Percentiles rank a stretch among this genome's conserved stretches.
These are phyloP conservation scores for Betta splendens DNA, from an alignment of 2,797 vertebrate genomes.

Conservation along the genomic window DNA sequence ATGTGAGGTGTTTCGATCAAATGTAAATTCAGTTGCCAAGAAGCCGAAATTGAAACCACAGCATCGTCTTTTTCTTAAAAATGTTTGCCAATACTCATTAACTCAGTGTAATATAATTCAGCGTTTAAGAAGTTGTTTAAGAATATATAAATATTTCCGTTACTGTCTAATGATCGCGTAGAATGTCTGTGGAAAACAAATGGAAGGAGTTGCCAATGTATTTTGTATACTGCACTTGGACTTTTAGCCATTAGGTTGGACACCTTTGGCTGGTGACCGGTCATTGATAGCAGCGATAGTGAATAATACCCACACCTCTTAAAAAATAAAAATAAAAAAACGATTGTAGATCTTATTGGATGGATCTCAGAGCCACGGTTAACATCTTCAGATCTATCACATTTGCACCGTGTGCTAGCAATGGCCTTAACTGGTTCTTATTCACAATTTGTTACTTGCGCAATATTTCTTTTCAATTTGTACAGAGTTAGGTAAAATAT, in stretches of 20 bases:
- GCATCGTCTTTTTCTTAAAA: constrained; percentile 37
- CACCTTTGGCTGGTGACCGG: constrained; percentile 39
- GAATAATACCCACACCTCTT: constrained; percentile 38
- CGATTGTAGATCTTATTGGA: constrained; percentile 70
- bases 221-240: constrained; percentile 62
- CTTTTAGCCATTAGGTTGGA: constrained; percentile 41
- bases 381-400: constrained; percentile 59
- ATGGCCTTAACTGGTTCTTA: constrained; percentile 90
- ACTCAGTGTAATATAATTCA: constrained; percentile 62
- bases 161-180: constrained; percentile 58
- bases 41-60: constrained; percentile 60
- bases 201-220: constrained; percentile 72
- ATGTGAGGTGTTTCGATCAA: constrained; percentile 31
- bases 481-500: constrained; percentile 97
- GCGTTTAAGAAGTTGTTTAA: constrained; percentile 67
- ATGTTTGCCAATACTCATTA: constrained; percentile 67
- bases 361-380: constrained; percentile 68
- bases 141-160: constrained; percentile 59
- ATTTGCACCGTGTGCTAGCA: constrained; percentile 83
- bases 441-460: constrained; percentile 93
- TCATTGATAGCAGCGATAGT: constrained; percentile 34
- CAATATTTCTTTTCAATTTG: constrained; percentile 95
- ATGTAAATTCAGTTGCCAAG: constrained; percentile 55
- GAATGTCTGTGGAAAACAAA: constrained; percentile 64
- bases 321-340: constrained; percentile 40